These are phyloP conservation scores for Callyntrura guangdongensis DNA, from an alignment of 2,888 invertebrate genomes.

Conservation along the genomic window DNA sequence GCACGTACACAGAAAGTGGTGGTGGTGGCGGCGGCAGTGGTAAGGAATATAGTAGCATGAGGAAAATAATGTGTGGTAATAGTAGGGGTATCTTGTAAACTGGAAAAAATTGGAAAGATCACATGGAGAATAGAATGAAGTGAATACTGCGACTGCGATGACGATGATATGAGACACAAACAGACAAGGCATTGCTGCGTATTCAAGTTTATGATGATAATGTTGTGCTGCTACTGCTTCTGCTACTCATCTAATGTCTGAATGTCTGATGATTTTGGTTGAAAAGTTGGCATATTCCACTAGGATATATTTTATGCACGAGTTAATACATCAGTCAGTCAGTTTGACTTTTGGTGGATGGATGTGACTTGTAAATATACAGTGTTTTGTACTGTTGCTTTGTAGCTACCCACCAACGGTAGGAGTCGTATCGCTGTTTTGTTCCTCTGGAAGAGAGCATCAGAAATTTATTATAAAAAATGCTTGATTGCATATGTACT, in stretches of 20 bases:
- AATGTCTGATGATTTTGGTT: constrained; percentile 62
- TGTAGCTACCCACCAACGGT: not conserved
- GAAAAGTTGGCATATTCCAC: constrained; percentile 71
- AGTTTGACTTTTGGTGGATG: constrained; percentile 64
- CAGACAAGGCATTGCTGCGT: constrained; percentile 40
- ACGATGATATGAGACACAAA: constrained; percentile 51
- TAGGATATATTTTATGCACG: constrained; percentile 74
- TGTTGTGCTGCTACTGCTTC: not conserved
- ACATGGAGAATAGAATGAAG: constrained; percentile 27
- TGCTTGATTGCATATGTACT: no score
- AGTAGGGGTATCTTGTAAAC: not conserved
- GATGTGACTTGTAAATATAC: constrained; percentile 41
- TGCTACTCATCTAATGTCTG: constrained; percentile 56
- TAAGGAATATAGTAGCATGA: not conserved
- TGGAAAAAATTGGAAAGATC: constrained; percentile 38
- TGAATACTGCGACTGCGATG: constrained; percentile 10
- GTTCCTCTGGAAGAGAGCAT: constrained; percentile 56
- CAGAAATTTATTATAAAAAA: constrained; percentile 14
- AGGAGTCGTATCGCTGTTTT: not conserved
- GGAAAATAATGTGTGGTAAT: constrained; percentile 18
- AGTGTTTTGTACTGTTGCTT: not conserved
- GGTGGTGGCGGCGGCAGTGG: constrained; percentile 3
- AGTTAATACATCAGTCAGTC: constrained; percentile 75
- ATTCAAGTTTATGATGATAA: not conserved
- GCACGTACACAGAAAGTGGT: constrained; percentile 67